These are phyloP conservation scores for Campoletis raptor DNA, from an alignment of 2,888 invertebrate species.

Conservation along the genomic window DNA sequence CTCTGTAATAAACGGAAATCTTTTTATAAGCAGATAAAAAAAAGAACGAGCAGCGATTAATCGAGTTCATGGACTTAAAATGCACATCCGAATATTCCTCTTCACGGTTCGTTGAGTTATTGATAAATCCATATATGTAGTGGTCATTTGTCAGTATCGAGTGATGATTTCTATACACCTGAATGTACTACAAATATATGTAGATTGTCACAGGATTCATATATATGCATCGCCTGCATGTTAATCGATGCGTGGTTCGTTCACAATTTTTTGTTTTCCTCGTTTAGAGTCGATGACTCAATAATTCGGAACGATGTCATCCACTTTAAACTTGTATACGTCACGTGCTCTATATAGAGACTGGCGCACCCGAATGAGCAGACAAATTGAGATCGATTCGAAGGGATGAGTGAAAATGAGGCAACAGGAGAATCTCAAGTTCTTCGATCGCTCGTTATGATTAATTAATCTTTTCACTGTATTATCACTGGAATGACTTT, in stretches of 20 bases:
- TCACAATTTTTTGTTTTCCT: background rate
- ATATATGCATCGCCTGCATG: too few species aligned
- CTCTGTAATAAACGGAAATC: background rate
- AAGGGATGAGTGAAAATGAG: background rate
- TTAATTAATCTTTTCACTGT: background rate
- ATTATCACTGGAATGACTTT: background rate
- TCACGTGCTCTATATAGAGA: conserved; percentile 3
- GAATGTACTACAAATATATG: background rate
- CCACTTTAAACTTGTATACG: conserved; percentile 29
- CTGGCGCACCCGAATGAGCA: conserved; percentile 2
- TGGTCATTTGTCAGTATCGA: conserved; percentile 6
- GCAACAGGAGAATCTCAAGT: background rate
- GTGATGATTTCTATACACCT: background rate
- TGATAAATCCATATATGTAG: background rate
- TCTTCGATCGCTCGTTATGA: background rate
- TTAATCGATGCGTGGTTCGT: background rate
- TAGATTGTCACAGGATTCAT: background rate
- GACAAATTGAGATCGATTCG: conserved; percentile 37
- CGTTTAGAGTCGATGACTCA: conserved; percentile 38
- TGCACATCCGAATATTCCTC: background rate
- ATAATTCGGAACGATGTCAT: conserved; percentile 53
- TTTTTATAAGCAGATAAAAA: background rate
- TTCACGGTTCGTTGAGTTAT: background rate
- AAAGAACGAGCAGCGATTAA: background rate
- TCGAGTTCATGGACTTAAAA: background rate